A percentile compares a stretch with the other conserved stretches of the same genome.
Conservation (phyloP, 2,113 vertebrate genomes). For the Hemicordylus capensis region DNA sequence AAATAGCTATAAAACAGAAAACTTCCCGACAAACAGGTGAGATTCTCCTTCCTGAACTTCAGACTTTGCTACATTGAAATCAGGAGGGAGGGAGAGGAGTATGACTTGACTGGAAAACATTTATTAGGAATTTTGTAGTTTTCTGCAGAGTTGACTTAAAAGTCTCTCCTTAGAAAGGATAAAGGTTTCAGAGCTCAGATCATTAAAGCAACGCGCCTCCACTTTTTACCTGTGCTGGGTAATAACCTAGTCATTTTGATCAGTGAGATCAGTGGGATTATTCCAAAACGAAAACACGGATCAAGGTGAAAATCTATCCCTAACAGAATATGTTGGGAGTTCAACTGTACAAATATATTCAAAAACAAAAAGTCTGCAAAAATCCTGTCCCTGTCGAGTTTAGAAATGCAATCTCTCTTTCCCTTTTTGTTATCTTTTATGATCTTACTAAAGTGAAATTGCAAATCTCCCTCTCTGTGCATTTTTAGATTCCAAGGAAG, state of each 20-base stretch:
- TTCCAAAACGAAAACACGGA: neutral
- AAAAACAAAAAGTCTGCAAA: neutral
- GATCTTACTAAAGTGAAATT: neutral
- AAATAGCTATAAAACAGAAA: neutral
- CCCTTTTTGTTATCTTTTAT: neutral
- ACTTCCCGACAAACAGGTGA: neutral
- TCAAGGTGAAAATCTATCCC: neutral
- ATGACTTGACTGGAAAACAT: neutral
- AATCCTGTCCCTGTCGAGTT: neutral
- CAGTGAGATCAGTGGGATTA: neutral
- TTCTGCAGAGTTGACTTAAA: constrained; percentile 4
- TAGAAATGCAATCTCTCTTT: neutral
- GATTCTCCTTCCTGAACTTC: neutral
- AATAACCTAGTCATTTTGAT: neutral
- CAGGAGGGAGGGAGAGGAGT: neutral
- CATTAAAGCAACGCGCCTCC: neutral
- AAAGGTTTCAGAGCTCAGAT: constrained; percentile 8
- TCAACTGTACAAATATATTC: neutral
- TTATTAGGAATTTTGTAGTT: neutral
- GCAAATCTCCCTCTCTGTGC: neutral
- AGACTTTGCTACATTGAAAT: neutral
- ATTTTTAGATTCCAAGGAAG: neutral
- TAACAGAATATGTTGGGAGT: neutral
- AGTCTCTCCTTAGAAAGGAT: neutral
- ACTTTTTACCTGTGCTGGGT: neutral